These are phyloP conservation scores for Xiphophorus couchianus DNA, from an alignment of 2,113 vertebrate genomes.

Conservation along the genomic window DNA sequence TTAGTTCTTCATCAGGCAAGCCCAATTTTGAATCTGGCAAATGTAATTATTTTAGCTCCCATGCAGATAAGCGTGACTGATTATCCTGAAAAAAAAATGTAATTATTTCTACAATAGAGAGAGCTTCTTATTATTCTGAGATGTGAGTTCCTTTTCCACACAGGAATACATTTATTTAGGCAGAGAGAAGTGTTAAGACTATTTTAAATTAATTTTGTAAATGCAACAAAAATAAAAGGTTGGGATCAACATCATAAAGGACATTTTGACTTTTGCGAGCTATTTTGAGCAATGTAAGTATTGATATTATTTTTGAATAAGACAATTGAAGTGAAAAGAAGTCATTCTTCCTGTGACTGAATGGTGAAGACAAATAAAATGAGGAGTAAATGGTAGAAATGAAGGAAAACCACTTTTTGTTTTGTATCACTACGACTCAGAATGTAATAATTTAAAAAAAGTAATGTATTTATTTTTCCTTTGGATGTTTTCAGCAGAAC, in stretches of 20 bases:
- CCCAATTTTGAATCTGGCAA: slow-evolving; percentile 42
- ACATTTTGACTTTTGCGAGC: background rate
- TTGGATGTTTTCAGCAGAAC: too few relatives aligned
- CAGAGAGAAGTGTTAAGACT: background rate
- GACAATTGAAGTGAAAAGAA: too few relatives aligned
- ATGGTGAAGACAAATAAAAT: too few relatives aligned
- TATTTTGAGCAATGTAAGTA: too few relatives aligned
- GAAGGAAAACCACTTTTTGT: too few relatives aligned
- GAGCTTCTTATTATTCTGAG: slow-evolving; percentile 39
- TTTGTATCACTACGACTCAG: too few relatives aligned
- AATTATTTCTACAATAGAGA: slow-evolving; percentile 45
- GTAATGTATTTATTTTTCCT: too few relatives aligned
- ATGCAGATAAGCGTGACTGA: slow-evolving; percentile 47
- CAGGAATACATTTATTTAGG: slow-evolving; percentile 11
- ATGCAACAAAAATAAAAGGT: background rate
- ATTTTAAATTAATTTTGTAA: slow-evolving; percentile 24
- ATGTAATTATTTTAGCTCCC: slow-evolving; percentile 45
- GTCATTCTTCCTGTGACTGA: too few relatives aligned
- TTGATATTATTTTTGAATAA: too few relatives aligned
- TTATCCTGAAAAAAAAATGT: slow-evolving; percentile 45
- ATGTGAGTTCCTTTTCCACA: slow-evolving; percentile 32
- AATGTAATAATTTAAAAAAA: too few relatives aligned
- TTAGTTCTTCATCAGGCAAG: slow-evolving; percentile 11
- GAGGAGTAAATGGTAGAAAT: too few relatives aligned
- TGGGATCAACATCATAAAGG: background rate